Conservation (phyloP, 2,113 vertebrate genomes). For the Trinectes maculatus region DNA sequence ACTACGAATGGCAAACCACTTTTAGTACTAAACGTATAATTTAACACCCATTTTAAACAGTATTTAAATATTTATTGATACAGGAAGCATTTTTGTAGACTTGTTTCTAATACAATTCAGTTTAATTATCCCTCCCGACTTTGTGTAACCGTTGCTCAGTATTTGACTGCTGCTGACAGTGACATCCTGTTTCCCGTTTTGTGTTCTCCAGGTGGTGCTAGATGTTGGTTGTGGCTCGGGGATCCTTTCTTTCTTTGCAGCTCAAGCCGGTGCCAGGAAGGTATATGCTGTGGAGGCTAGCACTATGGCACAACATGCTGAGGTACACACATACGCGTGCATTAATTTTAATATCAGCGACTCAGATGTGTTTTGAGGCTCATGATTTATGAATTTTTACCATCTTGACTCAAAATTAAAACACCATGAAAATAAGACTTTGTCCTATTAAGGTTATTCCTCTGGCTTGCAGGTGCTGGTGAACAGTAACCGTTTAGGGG, state of each 20-base stretch:
- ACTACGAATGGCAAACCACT: too few species aligned
- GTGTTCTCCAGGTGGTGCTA: conserved; percentile 86
- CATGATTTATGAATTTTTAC: background rate
- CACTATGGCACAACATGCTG: conserved; percentile 96
- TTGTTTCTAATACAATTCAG: background rate
- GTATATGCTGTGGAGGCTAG: conserved; percentile 97
- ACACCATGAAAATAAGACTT: background rate
- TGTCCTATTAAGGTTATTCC: background rate
- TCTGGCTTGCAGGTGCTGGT: conserved; percentile 86
- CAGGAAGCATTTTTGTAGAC: background rate
- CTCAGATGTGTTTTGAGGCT: background rate
- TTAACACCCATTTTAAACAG: background rate
- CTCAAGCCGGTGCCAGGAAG: conserved; percentile 93
- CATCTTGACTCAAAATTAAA: background rate
- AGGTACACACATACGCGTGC: conserved; percentile 79
- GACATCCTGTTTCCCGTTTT: background rate
- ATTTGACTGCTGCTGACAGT: background rate
- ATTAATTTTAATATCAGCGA: background rate
- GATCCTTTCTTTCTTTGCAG: conserved; percentile 95
- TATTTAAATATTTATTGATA: background rate
- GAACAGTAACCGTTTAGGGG: conserved; percentile 92
- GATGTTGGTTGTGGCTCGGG: conserved; percentile 96
- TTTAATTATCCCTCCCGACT: background rate
- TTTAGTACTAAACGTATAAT: too few species aligned
- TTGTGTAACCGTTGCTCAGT: background rate